These are phyloP conservation scores for Clarias gariepinus DNA, from an alignment of 2,113 vertebrate genomes.

Conservation along the genomic window DNA sequence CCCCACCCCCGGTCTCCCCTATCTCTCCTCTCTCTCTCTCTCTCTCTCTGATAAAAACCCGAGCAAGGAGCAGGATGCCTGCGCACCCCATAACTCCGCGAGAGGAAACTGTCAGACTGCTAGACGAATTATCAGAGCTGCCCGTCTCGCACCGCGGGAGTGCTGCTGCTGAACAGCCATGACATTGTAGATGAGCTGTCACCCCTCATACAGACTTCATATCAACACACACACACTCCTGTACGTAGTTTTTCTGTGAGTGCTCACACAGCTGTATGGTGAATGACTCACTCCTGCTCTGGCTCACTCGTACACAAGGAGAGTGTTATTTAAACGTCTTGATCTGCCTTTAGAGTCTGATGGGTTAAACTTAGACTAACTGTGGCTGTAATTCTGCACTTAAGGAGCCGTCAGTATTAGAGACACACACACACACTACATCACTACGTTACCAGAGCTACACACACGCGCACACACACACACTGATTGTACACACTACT, in stretches of 20 bases:
- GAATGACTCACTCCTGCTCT: conserved; percentile 20
- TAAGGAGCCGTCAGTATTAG: not conserved
- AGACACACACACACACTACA: too few species aligned
- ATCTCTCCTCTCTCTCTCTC: not conserved
- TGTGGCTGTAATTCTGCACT: not conserved
- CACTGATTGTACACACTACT: too few species aligned
- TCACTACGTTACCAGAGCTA: not conserved
- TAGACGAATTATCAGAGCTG: conserved; percentile 69
- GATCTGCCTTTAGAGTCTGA: not conserved
- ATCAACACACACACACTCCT: conserved; percentile 42
- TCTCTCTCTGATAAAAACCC: conserved; percentile 55
- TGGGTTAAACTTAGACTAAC: not conserved
- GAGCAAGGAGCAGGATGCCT: conserved; percentile 58
- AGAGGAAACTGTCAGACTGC: conserved; percentile 68
- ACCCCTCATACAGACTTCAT: conserved; percentile 64
- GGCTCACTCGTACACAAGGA: not conserved
- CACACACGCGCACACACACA: too few species aligned
- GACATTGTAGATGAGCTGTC: conserved; percentile 70
- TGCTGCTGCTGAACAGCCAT: conserved; percentile 62
- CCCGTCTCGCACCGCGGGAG: conserved; percentile 54
- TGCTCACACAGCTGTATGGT: conserved; percentile 37
- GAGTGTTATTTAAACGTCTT: not conserved
- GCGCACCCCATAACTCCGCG: conserved; percentile 55
- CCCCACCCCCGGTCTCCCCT: not conserved
- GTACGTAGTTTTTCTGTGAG: conserved; percentile 32